Evolutionary conservation across 2,888 invertebrate genomes (phyloP), one percentile per base, ranked within the genome.

Genomic region (Melanostoma mellinum): DNA sequence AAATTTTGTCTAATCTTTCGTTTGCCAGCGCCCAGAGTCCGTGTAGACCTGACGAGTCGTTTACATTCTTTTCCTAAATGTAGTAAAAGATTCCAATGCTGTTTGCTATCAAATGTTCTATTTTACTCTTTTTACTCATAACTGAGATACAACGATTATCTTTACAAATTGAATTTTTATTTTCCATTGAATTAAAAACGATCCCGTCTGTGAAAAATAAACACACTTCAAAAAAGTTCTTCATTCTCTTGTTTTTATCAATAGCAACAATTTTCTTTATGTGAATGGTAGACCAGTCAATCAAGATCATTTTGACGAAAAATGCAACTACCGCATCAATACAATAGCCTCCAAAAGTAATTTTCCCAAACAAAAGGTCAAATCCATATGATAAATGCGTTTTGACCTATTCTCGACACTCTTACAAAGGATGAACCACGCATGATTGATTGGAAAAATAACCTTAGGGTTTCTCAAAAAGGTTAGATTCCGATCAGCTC

Each of bases 371-470:
- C 73, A 82, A 74, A 48, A 65, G 56, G 20, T 36, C 1, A 30
- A 69, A 40, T 48, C 52, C 52, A 36, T 20, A 20, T 68, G 56
- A 82, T 82, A 82, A 78, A 78, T 78, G 61, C 63, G 4, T 63
- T 73, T 40, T 46, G 69, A 73, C 55, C 82, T 68, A 40, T 68
- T 58, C 36, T 52, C 30, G 33, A 68, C 8, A 32, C 20, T 33
- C 10, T 56, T 73, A 82, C 78, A 82, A 82, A 73, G 65, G 82
- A 73, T 53, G 63, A 68, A 52, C 55, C 61, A 78, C 78, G 63
- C 78, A 82, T 82, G 82, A 82, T 73, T 73, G 73, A 82, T 82
- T 73, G 58, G 68, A 63, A 60, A 78, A 74, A 56, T 61, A 36
- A 56, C 33, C 33, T 32, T 32, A 35, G 40, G 63, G 53, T 36